Evolutionary conservation across 2,797 vertebrate species (phyloP), one percentile per base, ranked within the genome.

Genomic region (Hemibagrus guttatus): DNA sequence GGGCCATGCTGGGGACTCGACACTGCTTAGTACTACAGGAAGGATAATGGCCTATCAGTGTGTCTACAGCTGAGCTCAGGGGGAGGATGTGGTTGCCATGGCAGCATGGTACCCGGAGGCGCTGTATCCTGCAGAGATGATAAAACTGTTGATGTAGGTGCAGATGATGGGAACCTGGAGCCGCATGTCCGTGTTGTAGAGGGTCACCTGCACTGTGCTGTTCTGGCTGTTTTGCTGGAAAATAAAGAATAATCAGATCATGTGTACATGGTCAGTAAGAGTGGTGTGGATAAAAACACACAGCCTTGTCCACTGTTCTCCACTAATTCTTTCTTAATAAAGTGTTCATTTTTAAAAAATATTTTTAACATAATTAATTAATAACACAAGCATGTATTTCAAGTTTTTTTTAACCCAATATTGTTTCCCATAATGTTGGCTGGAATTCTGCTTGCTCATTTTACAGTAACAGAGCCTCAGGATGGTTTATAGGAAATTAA

Each of bases 181-280:
- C 13, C 49, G 90, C 8, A 89, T 82, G 9, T 83, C 81, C 3
- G 49, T 2, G 88, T 91, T 97, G 85, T 89, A 89, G 63, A 99
- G 94, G 0, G 82, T 94, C 59, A 95, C 96, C 90, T 92, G 95
- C 79, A 94, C 93, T 0, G 93, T 85, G 0, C 92, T 86, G 0
- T 94, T 96, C 28, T 92, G 91, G 4, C 95, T 97, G 75, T 90
- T 83, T 82, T 98, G 98, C 98, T 99, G 87, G 88, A 93, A 92
- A 6, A 91, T 21, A 90, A 90, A 23, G 31, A 80, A 61, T 13
- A 61, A 81, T 19, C 59, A 63, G 59, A 28, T 52, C 42, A 39
- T 66, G 42, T 19, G 28, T 11, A 61, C n/a, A 1, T 6, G 68
- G 35, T 13, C 74, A 76, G 56, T 14, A n/a, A 54, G 31, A 2